Base-by-base conservation (phyloP, 2,797 vertebrate genomes). In the Nyctalus aviator region DNA sequence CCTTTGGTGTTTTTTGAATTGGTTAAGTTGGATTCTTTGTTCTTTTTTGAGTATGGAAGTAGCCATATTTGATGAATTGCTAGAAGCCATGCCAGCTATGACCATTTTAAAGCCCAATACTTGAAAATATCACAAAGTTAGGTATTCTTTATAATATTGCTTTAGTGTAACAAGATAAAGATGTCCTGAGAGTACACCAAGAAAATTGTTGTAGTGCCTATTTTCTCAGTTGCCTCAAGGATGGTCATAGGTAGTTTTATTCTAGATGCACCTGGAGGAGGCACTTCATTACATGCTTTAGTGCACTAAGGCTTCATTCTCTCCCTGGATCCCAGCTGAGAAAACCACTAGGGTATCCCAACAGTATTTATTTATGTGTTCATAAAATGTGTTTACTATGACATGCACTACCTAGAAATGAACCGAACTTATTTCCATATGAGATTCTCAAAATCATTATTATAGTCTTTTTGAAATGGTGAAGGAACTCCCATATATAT, bases 371-470 rank as follows among this genome's bases (percentile, higher is more conserved):
- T 83, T 89, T 77, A 1, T 68, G 23, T 84, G 64, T 93, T 94
- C 37, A 55, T 64, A 73, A 72, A 11, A 7, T 75, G 32, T 84
- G 95, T 88, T 78, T 75, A 87, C 59, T 46, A 59, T 94, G 23
- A 77, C 44, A 53, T 69, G 86, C 66, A 91, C 91, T 93, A 62
- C 37, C 50, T 79, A 79, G 37, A 86, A 76, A 66, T 85, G 75
- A 17, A 84, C 30, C 73, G 21, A 62, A 68, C 27, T 55, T 20
- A 85, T 73, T 83, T 95, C 2, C 57, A n/a, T 55, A 55, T 83
- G 48, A 94, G 35, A 77, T 48, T 84, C 44, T 95, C n/a, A 90
- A 84, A 90, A 46, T 76, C 20, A 72, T 62, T 88, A 82, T 41
- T 86, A 25, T 66, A 41, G 73, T 68, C 21, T 75, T 84, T 76